Evolutionary conservation across 2,888 invertebrate genomes (phyloP).

Genomic region (Chymomyza fuscimana): DNA sequence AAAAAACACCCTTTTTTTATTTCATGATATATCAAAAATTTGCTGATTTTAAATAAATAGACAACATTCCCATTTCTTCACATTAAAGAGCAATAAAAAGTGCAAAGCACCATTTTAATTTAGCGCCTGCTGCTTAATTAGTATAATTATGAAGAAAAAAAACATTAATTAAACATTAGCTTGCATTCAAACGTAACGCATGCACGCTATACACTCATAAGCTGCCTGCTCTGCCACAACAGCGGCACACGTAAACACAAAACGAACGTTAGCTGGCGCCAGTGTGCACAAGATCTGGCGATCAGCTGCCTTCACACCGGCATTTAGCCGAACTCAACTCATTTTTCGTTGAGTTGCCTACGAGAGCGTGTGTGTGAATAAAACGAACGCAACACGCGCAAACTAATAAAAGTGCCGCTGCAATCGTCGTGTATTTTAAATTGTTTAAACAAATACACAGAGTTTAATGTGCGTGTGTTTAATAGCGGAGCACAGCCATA

Average conservation of each 20-base stretch:
- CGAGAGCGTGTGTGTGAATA: background rate
- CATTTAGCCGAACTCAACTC: background rate
- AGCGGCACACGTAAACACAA: background rate
- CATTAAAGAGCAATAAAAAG: no score
- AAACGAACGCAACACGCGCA: constrained; percentile 11
- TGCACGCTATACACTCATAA: background rate
- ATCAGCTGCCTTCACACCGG: background rate
- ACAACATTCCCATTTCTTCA: no score
- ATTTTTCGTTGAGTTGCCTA: background rate
- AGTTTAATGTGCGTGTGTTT: constrained; percentile 25
- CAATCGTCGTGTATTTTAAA: constrained; percentile 39
- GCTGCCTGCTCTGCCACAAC: constrained; percentile 11
- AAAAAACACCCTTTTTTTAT: no score
- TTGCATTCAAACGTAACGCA: constrained; percentile 17
- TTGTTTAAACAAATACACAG: constrained; percentile 53
- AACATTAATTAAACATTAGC: no score
- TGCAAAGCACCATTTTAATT: no score
- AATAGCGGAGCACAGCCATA: constrained; percentile 8
- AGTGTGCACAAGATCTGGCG: background rate
- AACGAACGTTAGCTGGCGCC: background rate
- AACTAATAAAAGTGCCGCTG: constrained; percentile 1
- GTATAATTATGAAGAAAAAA: no score
- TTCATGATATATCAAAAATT: no score
- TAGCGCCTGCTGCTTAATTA: no score
- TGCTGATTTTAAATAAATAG: no score